A percentile compares a stretch with the other conserved stretches of the same genome.
Evolutionary conservation across 1,140 invertebrate species (phyloP).

Genomic region (Bemisia tabaci): DNA sequence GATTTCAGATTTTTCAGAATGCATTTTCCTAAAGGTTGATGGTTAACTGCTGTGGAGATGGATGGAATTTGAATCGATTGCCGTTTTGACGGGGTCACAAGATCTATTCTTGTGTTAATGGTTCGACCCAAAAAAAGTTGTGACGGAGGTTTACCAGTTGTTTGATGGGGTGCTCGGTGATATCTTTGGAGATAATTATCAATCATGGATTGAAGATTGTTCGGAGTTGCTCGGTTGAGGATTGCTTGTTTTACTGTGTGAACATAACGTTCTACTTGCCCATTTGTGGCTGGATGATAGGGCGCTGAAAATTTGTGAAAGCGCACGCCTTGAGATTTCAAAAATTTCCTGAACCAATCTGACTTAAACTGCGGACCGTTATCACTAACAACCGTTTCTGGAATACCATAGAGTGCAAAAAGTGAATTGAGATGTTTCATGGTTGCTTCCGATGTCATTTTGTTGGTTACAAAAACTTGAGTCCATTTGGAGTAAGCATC

Average conservation of each 20-base stretch:
- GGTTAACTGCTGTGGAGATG: background rate
- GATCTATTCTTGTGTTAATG: constrained; percentile 13
- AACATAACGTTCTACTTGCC: constrained; percentile 20
- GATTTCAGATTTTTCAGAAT: background rate
- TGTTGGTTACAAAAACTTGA: constrained; percentile 13
- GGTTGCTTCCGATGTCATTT: constrained; percentile 13
- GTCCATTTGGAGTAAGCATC: constrained; percentile 23
- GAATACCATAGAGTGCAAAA: constrained; percentile 27
- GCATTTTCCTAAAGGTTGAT: background rate
- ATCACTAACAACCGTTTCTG: constrained; percentile 27
- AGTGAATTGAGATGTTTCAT: constrained; percentile 23
- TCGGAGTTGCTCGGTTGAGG: background rate
- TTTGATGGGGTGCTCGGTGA: constrained; percentile 10
- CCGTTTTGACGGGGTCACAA: background rate
- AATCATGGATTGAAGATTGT: background rate
- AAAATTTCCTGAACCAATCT: constrained; percentile 25
- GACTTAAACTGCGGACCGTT: constrained; percentile 29
- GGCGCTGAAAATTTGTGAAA: constrained; percentile 20
- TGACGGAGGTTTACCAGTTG: constrained; percentile 13
- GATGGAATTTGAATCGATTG: background rate
- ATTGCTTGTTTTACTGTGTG: constrained; percentile 16
- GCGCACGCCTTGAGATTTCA: constrained; percentile 8
- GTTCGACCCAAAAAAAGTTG: constrained; percentile 17
- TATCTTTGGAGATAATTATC: background rate
- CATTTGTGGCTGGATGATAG: constrained; percentile 13